phyloP scores from a whole-genome alignment of 2,797 vertebrate species.

The Urosaurus nigricauda region DNA sequence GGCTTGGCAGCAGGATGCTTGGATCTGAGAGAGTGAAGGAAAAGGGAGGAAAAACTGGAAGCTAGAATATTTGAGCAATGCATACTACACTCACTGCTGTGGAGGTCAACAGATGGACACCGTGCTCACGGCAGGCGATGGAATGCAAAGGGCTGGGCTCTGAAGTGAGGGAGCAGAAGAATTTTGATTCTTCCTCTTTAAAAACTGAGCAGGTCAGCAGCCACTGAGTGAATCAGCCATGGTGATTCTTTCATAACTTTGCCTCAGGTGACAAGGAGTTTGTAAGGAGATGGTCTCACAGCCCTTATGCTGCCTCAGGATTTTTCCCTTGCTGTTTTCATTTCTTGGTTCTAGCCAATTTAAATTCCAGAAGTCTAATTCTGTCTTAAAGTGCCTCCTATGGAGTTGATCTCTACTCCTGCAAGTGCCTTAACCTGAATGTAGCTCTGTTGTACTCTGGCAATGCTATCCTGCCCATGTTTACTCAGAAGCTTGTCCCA shows the following conservation, averaged over 20 bases:
- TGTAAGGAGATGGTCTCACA: background rate
- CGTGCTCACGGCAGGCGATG: slow-evolving; percentile 32
- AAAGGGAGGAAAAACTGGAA: background rate
- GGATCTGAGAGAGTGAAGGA: slow-evolving; percentile 19
- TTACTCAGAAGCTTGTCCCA: too few relatives aligned
- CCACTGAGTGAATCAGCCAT: background rate
- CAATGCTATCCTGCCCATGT: background rate
- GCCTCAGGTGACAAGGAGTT: background rate
- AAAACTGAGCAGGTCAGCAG: slow-evolving; percentile 1
- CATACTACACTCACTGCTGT: slow-evolving; percentile 47
- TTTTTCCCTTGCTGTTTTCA: background rate
- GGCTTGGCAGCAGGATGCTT: background rate
- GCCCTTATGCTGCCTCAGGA: background rate
- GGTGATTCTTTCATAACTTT: background rate
- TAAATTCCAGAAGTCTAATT: background rate
- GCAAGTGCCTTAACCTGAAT: background rate
- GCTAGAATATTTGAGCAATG: slow-evolving; percentile 25
- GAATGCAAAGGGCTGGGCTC: slow-evolving; percentile 61
- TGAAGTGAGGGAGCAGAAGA: slow-evolving; percentile 13
- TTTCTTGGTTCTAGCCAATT: background rate
- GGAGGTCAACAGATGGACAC: slow-evolving; percentile 67
- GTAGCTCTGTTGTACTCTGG: too few relatives aligned
- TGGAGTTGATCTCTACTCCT: background rate
- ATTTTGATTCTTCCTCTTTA: slow-evolving; percentile 42
- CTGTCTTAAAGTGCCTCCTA: background rate